A percentile compares a stretch with the other conserved stretches of the same genome.
Evolutionary conservation across 2,888 invertebrate genomes (phyloP).

Genomic region (Bombylius major): DNA sequence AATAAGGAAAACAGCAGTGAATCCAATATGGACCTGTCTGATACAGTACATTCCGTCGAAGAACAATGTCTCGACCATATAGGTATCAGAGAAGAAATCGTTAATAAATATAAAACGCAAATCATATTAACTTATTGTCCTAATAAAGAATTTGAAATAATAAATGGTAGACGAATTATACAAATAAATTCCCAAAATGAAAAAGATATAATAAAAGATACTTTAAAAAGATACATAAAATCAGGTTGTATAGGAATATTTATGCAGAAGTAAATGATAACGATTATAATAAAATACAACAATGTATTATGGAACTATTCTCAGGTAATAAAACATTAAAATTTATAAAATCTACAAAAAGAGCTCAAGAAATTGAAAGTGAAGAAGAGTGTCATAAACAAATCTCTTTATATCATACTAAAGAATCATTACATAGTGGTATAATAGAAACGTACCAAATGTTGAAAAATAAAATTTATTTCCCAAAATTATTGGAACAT

Average conservation of each 20-base stretch:
- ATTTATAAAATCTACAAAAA: neutral
- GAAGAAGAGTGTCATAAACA: neutral
- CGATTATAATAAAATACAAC: slow-evolving; percentile 9
- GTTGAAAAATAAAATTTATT: slow-evolving; percentile 4
- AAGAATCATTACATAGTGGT: neutral
- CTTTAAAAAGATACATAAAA: slow-evolving; percentile 1
- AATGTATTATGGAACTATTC: neutral
- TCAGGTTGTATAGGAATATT: slow-evolving; percentile 2
- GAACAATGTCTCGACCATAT: too few species aligned
- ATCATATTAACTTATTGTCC: too few species aligned
- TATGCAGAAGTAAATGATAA: slow-evolving; percentile 1
- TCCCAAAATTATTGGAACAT: neutral
- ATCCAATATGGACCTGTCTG: too few species aligned
- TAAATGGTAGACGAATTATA: too few species aligned
- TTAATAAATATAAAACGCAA: too few species aligned
- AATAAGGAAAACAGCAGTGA: too few species aligned
- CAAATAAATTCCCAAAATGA: too few species aligned
- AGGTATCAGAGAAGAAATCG: too few species aligned
- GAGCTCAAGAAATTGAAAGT: neutral
- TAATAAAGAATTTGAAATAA: too few species aligned
- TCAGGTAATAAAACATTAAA: neutral
- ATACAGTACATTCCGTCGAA: too few species aligned
- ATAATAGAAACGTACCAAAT: slow-evolving; percentile 9
- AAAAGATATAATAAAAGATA: too few species aligned
- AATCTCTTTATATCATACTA: slow-evolving; percentile 4